Evolutionary conservation across 2,888 invertebrate genomes (phyloP), one percentile per base, ranked within the genome.

Genomic region (Eristalis pertinax): DNA sequence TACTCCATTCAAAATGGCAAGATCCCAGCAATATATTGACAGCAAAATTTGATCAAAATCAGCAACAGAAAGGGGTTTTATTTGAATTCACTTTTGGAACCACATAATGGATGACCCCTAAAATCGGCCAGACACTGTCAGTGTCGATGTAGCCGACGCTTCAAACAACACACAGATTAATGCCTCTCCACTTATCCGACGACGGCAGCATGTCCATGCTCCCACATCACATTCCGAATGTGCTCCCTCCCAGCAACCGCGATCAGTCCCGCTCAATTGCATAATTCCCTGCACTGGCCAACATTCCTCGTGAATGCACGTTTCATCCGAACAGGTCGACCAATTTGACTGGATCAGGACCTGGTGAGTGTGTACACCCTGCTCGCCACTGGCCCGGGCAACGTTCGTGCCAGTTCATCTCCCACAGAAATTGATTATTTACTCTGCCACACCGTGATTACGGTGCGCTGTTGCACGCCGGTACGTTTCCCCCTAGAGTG

Each of bases 291-390:
- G 15, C n/a, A n/a, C n/a, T n/a, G 43, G 43, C 43, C n/a, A 8
- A 2, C 19, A 50, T 50, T 10, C 50, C n/a, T 29, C 41, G 41
- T 50, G 63, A 79, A 87, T 75, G 63, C 75, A 79, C 79, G 78
- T 84, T 76, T 73, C 72, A 80, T 69, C 76, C 60, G 67, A 84
- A 69, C 87, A 84, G 84, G 87, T 87, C 87, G 87, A 84, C 67
- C 84, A 87, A 87, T 84, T 87, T 87, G 68, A 84, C 87, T 50
- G 79, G 87, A 80, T 87, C 87, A 80, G 80, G 87, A 87, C 84
- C 84, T 75, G 58, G 56, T 50, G 41, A 24, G 41, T 26, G 58
- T 5, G 5, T 10, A 24, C 24, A 8, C 64, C 62, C 35, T 75
- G 13, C 38, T 26, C 65, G 69, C 74, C 32, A 26, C n/a, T n/a